Conservation (phyloP, 1,140 invertebrate genomes). For the Drosophila rufa region DNA sequence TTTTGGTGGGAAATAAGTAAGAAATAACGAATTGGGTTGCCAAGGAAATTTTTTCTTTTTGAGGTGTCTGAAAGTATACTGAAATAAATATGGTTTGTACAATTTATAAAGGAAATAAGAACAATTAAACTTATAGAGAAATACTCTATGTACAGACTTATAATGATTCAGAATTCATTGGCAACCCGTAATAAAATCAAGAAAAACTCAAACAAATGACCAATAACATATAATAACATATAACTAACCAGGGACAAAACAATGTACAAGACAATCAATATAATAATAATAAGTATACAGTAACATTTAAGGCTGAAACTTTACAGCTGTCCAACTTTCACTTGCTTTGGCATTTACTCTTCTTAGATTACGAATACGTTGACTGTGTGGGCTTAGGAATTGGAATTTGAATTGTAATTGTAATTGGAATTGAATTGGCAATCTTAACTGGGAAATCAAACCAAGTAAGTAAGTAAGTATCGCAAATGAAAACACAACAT, state of each 20-base stretch:
- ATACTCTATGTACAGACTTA: no score
- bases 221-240: conserved; percentile 4
- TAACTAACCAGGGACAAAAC: conserved; percentile 62
- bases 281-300: conserved; percentile 23
- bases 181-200: neutral
- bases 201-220: conserved; percentile 7
- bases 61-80: no score
- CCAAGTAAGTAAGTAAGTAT: conserved; percentile 64
- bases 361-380: conserved; percentile 35
- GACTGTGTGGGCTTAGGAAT: conserved; percentile 51
- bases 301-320: conserved; percentile 68
- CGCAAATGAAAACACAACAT: conserved; percentile 83
- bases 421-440: conserved; percentile 60
- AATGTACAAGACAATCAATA: conserved; percentile 81
- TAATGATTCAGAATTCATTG: neutral
- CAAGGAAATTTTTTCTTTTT: neutral
- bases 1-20: neutral
- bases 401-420: conserved; percentile 52
- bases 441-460: conserved; percentile 68
- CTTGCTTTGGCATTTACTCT: conserved; percentile 30
- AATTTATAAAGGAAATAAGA: neutral
- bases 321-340: conserved; percentile 45
- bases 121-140: no score
- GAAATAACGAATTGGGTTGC: neutral
- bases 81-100: neutral